phyloP scores from a whole-genome alignment of 2,888 invertebrate species.

The Amphimallon solstitiale region DNA sequence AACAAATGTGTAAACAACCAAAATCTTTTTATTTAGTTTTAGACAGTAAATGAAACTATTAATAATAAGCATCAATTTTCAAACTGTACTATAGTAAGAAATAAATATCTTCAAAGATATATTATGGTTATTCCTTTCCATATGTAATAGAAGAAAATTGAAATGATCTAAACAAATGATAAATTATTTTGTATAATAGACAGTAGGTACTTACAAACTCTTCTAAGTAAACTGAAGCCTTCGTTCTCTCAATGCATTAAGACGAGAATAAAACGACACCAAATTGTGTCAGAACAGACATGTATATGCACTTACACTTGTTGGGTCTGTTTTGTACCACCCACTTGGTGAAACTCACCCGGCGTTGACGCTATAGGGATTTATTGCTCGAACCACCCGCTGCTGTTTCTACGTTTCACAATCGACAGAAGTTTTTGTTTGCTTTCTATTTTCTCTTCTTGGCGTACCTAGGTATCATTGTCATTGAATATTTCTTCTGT shows the following conservation, averaged over 20 bases:
- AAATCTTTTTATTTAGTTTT: no score
- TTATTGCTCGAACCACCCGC: conserved; percentile 58
- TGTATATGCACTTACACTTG: conserved; percentile 4
- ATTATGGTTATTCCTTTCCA: no score
- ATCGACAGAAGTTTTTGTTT: conserved; percentile 54
- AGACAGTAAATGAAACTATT: no score
- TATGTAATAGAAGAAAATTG: no score
- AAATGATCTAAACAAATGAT: no score
- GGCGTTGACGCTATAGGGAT: conserved; percentile 57
- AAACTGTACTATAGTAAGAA: no score
- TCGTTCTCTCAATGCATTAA: background rate
- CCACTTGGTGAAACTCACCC: conserved; percentile 51
- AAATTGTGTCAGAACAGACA: background rate
- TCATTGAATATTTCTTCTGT: background rate
- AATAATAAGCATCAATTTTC: no score
- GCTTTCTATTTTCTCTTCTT: conserved; percentile 54
- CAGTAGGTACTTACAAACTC: no score
- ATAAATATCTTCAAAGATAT: no score
- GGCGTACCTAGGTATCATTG: conserved; percentile 25
- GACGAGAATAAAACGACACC: background rate
- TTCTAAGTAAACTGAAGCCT: no score
- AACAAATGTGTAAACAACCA: no score
- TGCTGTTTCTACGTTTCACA: conserved; percentile 51
- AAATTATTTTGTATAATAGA: no score
- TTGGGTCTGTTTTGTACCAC: conserved; percentile 43